These are phyloP conservation scores for Plecotus auritus DNA, from an alignment of 2,113 vertebrate species.

Conservation along the genomic window DNA sequence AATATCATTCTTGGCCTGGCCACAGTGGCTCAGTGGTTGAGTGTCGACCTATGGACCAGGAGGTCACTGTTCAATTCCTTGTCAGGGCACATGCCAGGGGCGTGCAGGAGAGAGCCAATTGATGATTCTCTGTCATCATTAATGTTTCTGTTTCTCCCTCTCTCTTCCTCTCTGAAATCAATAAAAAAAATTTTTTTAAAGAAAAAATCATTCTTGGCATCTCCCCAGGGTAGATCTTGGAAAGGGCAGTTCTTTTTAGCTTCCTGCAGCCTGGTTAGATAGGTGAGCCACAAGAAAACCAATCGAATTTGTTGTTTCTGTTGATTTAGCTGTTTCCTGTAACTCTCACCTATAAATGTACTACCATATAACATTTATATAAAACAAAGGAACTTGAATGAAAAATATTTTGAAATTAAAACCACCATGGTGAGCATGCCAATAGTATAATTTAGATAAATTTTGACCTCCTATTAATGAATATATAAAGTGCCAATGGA, in stretches of 20 bases:
- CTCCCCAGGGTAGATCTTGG: background rate
- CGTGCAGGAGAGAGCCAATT: no score
- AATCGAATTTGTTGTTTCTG: background rate
- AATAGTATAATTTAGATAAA: background rate
- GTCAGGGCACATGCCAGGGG: no score
- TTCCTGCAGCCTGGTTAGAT: background rate
- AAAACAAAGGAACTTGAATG: conserved; percentile 27
- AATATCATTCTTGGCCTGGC: background rate
- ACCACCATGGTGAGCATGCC: background rate
- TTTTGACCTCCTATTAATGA: background rate
- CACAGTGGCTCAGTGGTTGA: no score
- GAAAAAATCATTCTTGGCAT: background rate
- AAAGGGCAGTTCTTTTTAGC: background rate
- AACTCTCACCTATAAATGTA: background rate
- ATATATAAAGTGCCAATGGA: background rate
- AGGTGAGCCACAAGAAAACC: background rate
- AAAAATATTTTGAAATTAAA: conserved; percentile 44
- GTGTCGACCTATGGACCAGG: no score
- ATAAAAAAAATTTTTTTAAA: no score
- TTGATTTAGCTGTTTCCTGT: background rate
- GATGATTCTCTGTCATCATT: no score
- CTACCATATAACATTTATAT: background rate
- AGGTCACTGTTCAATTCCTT: no score
- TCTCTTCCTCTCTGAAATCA: no score
- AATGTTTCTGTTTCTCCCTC: no score